Base-by-base conservation (phyloP, 2,888 invertebrate species). In the Thecophora atra region DNA sequence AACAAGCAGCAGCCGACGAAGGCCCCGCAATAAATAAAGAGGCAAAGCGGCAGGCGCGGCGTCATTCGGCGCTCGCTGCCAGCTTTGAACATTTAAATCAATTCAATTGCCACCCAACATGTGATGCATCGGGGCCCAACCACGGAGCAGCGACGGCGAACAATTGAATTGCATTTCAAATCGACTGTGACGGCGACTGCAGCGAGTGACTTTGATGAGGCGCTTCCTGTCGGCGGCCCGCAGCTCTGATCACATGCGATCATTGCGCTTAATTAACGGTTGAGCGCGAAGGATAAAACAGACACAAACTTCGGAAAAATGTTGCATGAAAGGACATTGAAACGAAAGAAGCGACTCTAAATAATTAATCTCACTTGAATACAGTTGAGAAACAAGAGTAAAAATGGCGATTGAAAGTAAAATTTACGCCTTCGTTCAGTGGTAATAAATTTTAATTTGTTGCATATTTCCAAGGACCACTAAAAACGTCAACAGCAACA, bases 21-120 rank as follows among this genome's bases (percentile, higher is more conserved):
- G 56, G 21, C 21, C 7, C 24, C 5, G 24, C 15, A 62, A 70
- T 24, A 28, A 19, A 52, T n/a, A 15, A 71, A 52, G 28, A 66
- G 21, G 17, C 51, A 3, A 24, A 37, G 19, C 21, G 13, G 17
- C 26, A 54, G 26, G 26, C 19, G 37, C 74, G 76, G 65, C 69
- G 72, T 69, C 73, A 66, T n/a, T 44, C 47, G 47, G 72, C 68
- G 26, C 11, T 37, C 2, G 37, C 7, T 56, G 37, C 56, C 30
- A 30, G 28, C 15, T 63, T 62, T 74, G 70, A 78, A 78, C 77
- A 78, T 76, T 77, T 75, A 78, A 81, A 84, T 83, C 83, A 84
- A 83, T 83, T 82, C 84, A 83, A 83, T 83, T 84, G 84, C 84
- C 83, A 83, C 83, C 83, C 83, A 83, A 79, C 37, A 37, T 69